Evolutionary conservation across 2,113 vertebrate genomes (phyloP).

Genomic region (Thymallus thymallus): DNA sequence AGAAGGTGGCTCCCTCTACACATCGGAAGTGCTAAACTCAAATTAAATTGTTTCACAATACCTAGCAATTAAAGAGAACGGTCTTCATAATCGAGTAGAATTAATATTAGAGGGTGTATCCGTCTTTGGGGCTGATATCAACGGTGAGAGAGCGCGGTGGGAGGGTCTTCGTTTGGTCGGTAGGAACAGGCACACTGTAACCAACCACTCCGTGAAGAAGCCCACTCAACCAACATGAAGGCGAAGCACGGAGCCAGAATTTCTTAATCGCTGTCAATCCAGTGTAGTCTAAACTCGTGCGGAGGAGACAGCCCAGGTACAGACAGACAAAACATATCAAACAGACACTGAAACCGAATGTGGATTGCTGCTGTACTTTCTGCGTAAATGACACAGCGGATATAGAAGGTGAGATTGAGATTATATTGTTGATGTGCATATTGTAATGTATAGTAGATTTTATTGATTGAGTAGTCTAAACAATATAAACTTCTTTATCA

Average conservation of each 20-base stretch:
- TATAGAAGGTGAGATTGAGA: not conserved
- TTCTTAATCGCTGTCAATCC: not conserved
- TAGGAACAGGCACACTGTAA: not conserved
- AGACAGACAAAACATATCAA: not conserved
- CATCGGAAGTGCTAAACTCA: too few species aligned
- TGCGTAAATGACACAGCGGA: too few species aligned
- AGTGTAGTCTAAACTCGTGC: not conserved
- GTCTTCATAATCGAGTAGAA: not conserved
- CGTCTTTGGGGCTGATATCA: not conserved
- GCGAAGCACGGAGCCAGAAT: not conserved
- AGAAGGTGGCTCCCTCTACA: too few species aligned
- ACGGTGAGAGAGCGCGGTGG: not conserved
- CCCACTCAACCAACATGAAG: not conserved
- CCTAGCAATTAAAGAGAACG: too few species aligned
- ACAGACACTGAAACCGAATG: not conserved
- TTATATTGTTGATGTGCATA: too few species aligned
- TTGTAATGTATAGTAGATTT: too few species aligned
- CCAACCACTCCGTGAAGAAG: not conserved
- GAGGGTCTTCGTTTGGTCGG: constrained; percentile 5
- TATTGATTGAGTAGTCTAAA: too few species aligned
- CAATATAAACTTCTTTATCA: too few species aligned
- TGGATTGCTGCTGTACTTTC: not conserved
- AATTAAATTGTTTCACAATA: too few species aligned
- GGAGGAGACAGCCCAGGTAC: not conserved
- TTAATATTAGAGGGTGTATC: not conserved